Conservation (phyloP, 2,888 invertebrate species). For the Terebella lapidaria region DNA sequence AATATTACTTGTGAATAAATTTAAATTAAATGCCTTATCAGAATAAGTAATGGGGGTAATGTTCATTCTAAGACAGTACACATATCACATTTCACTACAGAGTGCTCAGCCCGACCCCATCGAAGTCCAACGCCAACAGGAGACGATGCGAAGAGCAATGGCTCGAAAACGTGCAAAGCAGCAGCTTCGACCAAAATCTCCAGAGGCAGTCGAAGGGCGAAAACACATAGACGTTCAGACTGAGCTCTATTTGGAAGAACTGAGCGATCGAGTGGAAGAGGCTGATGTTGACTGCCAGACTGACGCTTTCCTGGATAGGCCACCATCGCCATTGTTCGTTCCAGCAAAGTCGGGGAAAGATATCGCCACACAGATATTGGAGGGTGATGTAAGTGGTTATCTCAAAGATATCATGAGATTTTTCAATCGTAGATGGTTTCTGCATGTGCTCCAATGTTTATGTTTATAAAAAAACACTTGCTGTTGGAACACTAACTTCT, state of each 20-base stretch:
- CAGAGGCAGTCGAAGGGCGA: constrained; percentile 76
- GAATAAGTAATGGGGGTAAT: too few relatives aligned
- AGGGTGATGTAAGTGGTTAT: constrained; percentile 68
- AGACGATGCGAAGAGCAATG: constrained; percentile 69
- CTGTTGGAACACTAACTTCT: too few relatives aligned
- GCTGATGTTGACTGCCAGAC: constrained; percentile 78
- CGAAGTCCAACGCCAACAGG: constrained; percentile 57
- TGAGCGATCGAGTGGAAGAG: constrained; percentile 58
- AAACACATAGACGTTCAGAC: constrained; percentile 85
- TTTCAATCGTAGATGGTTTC: too few relatives aligned
- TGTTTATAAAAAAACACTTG: too few relatives aligned
- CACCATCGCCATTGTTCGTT: constrained; percentile 71
- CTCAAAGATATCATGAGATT: too few relatives aligned
- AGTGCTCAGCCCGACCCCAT: constrained; percentile 59
- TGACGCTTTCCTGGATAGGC: constrained; percentile 78
- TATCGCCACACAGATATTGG: constrained; percentile 78
- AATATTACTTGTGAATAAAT: too few relatives aligned
- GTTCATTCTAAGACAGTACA: too few relatives aligned
- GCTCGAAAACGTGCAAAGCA: constrained; percentile 68
- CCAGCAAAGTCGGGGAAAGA: constrained; percentile 78
- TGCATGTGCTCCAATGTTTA: too few relatives aligned
- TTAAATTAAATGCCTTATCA: too few relatives aligned
- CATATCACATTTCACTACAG: too few relatives aligned
- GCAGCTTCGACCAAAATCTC: constrained; percentile 65
- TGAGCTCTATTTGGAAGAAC: constrained; percentile 58